Percentiles rank a stretch among this genome's conserved stretches.
These are phyloP conservation scores for Cynaeus angustus DNA, from an alignment of 2,888 invertebrate genomes.

Conservation along the genomic window DNA sequence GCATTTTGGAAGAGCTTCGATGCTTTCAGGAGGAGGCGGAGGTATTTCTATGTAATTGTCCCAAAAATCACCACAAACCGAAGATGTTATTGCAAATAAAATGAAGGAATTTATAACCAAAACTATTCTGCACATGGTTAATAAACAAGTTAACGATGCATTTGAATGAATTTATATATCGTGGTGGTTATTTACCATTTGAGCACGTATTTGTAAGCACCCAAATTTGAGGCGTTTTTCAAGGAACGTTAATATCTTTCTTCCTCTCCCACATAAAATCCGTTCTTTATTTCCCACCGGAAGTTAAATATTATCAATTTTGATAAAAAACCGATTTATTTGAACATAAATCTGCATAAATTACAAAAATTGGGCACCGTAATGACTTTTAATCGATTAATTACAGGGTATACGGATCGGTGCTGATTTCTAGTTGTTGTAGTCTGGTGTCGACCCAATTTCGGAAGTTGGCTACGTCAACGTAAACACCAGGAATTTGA, in stretches of 20 bases:
- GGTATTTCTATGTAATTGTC: slow-evolving; percentile 57
- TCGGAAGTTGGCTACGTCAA: slow-evolving; percentile 79
- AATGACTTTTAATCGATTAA: neutral
- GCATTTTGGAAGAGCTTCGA: slow-evolving; percentile 57
- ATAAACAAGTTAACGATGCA: too few species aligned
- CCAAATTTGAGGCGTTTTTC: too few species aligned
- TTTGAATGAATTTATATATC: too few species aligned
- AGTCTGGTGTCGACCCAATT: slow-evolving; percentile 83
- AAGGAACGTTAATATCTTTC: too few species aligned
- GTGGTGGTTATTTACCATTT: too few species aligned
- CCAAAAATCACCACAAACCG: neutral
- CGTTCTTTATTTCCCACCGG: too few species aligned
- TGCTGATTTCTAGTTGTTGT: slow-evolving; percentile 65
- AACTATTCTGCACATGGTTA: too few species aligned
- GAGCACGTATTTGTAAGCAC: too few species aligned
- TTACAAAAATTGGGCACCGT: slow-evolving; percentile 10
- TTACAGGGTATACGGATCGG: slow-evolving; percentile 61
- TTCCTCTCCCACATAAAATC: too few species aligned
- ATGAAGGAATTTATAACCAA: too few species aligned
- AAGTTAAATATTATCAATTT: neutral
- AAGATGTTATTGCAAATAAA: too few species aligned
- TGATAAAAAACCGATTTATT: slow-evolving; percentile 1
- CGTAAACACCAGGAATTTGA: slow-evolving; percentile 86
- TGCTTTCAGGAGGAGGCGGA: slow-evolving; percentile 47
- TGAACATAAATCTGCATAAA: slow-evolving; percentile 6